A percentile compares a stretch with the other conserved stretches of the same genome.
phyloP scores from a whole-genome alignment of 2,113 vertebrate genomes.

The Trichechus manatus region DNA sequence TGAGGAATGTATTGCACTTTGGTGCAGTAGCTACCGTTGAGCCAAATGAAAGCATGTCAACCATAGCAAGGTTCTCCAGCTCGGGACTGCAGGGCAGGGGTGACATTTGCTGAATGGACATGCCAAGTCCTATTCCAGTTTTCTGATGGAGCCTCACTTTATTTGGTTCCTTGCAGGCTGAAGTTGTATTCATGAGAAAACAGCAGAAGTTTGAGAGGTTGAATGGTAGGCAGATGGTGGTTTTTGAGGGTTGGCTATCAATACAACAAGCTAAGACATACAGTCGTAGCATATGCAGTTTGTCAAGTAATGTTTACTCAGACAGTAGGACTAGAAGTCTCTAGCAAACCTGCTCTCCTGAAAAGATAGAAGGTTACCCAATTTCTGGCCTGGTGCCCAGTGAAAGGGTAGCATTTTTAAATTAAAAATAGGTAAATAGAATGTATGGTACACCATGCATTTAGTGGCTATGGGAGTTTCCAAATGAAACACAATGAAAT shows the following conservation, averaged over 20 bases:
- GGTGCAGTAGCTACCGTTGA: neutral
- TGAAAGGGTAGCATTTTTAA: slow-evolving; percentile 34
- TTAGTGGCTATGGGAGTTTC: neutral
- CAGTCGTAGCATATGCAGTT: no score
- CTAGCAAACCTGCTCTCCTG: neutral
- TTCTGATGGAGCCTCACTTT: neutral
- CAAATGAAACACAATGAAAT: neutral
- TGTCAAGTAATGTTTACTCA: neutral
- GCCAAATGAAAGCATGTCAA: no score
- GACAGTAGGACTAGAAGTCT: neutral
- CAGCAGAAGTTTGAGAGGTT: neutral
- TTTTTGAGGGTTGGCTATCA: neutral
- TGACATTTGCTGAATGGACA: accelerated
- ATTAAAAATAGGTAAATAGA: neutral
- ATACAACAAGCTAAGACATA: neutral
- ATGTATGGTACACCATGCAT: neutral
- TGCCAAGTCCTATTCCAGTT: neutral
- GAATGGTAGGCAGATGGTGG: no score
- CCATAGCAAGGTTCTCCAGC: neutral
- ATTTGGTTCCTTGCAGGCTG: neutral
- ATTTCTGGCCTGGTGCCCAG: neutral
- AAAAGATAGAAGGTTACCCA: neutral
- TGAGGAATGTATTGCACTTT: accelerated
- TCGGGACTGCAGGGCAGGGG: neutral
- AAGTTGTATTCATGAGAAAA: neutral